Evolutionary conservation across 2,888 invertebrate species (phyloP).

Genomic region (Thysanoteuthis rhombus): DNA sequence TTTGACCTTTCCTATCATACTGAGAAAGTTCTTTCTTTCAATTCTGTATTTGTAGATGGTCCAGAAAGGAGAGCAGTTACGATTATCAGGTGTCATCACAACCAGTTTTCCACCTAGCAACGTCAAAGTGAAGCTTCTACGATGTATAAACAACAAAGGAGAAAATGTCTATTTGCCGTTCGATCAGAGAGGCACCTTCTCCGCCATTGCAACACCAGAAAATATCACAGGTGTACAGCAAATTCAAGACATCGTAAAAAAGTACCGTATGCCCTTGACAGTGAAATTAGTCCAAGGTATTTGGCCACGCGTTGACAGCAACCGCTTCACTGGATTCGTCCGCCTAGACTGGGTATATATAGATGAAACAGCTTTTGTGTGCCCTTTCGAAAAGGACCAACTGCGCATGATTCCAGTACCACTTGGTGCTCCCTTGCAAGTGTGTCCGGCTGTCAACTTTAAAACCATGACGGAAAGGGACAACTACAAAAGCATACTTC

Average conservation of each 20-base stretch:
- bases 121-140: constrained; percentile 74
- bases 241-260: constrained; percentile 83
- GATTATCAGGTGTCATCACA: constrained; percentile 57
- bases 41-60: constrained; percentile 39
- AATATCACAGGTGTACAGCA: constrained; percentile 95
- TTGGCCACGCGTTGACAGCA: constrained; percentile 75
- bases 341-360: constrained; percentile 62
- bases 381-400: constrained; percentile 58
- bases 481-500: constrained; percentile 48
- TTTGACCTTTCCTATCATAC: background rate
- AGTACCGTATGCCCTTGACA: constrained; percentile 88
- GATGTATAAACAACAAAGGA: constrained; percentile 86
- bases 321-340: constrained; percentile 60
- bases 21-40: background rate
- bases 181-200: constrained; percentile 90
- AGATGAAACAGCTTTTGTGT: constrained; percentile 64
- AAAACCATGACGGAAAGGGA: constrained; percentile 49
- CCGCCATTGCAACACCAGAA: constrained; percentile 89
- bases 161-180: constrained; percentile 84
- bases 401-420: constrained; percentile 81
- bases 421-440: constrained; percentile 84
- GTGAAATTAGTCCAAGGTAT: constrained; percentile 91
- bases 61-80: constrained; percentile 62
- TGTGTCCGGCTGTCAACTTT: constrained; percentile 73
- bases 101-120: constrained; percentile 45